Percentiles rank a stretch among this genome's conserved stretches.
Conservation (phyloP, 37 sponge, comb jelly and placozoan species). For the Agelas oroides region DNA sequence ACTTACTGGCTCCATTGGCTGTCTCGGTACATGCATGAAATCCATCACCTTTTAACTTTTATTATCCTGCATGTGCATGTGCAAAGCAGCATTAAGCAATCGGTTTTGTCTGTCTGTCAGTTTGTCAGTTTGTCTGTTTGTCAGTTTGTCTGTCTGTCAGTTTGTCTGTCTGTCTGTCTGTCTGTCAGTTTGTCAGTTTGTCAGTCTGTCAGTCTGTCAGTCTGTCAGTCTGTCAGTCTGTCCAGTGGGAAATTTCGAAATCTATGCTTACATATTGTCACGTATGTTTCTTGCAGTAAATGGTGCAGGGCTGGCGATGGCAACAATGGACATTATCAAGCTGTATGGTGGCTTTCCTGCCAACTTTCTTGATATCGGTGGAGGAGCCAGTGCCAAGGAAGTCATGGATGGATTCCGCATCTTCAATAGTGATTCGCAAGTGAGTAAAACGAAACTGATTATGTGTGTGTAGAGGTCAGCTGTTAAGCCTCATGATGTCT, state of each 20-base stretch:
- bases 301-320: conserved; percentile 98
- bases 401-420: conserved; percentile 89
- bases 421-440: conserved; percentile 77
- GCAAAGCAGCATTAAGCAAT: too few relatives aligned
- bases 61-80: too few relatives aligned
- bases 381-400: conserved; percentile 83
- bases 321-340: conserved; percentile 97
- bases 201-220: background rate
- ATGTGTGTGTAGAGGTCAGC: background rate
- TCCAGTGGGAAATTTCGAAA: too few relatives aligned
- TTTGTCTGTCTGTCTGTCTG: too few relatives aligned
- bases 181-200: too few relatives aligned
- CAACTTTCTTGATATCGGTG: conserved; percentile 97
- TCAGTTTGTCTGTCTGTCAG: too few relatives aligned
- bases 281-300: conserved; percentile 88
- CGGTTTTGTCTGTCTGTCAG: too few relatives aligned
- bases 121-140: too few relatives aligned
- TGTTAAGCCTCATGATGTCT: too few relatives aligned
- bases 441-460: conserved; percentile 29
- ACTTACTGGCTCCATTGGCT: conserved; percentile 93
- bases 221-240: too few relatives aligned
- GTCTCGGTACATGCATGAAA: conserved; percentile 79
- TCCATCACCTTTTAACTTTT: too few relatives aligned
- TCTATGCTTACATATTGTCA: too few relatives aligned
- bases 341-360: conserved; percentile 90